Conservation (phyloP, 1,140 invertebrate genomes). For the Drosophila arawakana region DNA sequence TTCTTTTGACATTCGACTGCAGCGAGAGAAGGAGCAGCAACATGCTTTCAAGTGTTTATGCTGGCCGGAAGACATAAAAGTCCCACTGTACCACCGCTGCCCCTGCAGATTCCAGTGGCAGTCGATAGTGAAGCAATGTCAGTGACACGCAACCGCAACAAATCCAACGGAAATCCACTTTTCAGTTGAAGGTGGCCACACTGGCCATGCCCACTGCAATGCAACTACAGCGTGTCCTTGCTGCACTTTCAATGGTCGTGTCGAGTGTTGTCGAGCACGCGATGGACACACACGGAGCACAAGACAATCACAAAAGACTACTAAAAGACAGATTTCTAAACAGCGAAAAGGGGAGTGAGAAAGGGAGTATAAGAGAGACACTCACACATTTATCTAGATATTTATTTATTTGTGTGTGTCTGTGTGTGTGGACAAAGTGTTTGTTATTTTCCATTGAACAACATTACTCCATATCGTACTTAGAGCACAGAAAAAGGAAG, state of each 20-base stretch:
- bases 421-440: slow-evolving; percentile 15
- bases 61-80: slow-evolving; percentile 84
- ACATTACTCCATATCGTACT: slow-evolving; percentile 39
- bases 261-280: slow-evolving; percentile 78
- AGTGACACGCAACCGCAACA: slow-evolving; percentile 80
- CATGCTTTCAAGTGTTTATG: slow-evolving; percentile 78
- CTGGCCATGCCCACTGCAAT: not conserved
- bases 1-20: slow-evolving; percentile 49
- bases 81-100: slow-evolving; percentile 4
- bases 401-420: not conserved
- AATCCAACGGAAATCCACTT: slow-evolving; percentile 82
- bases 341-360: slow-evolving; percentile 1
- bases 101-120: slow-evolving; percentile 5
- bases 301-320: slow-evolving; percentile 60
- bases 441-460: slow-evolving; percentile 49
- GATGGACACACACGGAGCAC: slow-evolving; percentile 61
- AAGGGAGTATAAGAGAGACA: not conserved
- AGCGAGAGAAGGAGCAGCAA: slow-evolving; percentile 25
- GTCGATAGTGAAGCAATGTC: slow-evolving; percentile 57
- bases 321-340: slow-evolving; percentile 3
- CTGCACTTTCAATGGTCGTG: slow-evolving; percentile 60
- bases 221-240: not conserved
- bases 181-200: slow-evolving; percentile 63
- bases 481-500: not conserved
- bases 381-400: not conserved